Percentiles rank a stretch among this genome's conserved stretches.
Conservation (phyloP, 64 coral and sea anemone species). For the Montipora capricornis region DNA sequence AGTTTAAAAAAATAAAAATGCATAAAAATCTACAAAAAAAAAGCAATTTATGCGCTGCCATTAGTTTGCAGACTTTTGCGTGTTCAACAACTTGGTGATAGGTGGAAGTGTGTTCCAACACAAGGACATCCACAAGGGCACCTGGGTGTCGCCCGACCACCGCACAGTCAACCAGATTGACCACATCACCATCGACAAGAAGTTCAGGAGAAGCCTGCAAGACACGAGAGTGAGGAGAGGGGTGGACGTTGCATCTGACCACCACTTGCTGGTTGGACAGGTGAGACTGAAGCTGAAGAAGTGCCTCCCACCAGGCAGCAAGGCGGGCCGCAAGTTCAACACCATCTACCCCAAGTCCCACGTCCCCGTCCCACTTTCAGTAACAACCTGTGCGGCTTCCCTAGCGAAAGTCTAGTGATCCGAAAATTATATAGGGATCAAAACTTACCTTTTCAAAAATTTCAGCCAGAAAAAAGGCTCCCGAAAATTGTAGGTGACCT, state of each 20-base stretch:
- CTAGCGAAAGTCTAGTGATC: too few species aligned
- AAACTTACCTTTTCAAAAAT: too few species aligned
- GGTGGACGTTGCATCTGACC: background rate
- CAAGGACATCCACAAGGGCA: background rate
- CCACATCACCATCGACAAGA: background rate
- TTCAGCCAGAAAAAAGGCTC: too few species aligned
- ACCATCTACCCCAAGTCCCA: background rate
- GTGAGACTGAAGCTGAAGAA: background rate
- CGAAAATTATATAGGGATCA: too few species aligned
- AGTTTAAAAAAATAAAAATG: too few species aligned
- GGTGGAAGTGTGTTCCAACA: slow-evolving; percentile 12
- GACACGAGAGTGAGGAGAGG: slow-evolving; percentile 2
- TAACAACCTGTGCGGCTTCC: too few species aligned
- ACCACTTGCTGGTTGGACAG: background rate
- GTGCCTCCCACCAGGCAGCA: too few species aligned
- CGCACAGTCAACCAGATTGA: background rate
- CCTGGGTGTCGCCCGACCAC: background rate
- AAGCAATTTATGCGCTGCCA: too few species aligned
- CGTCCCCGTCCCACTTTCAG: too few species aligned
- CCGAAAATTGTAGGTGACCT: too few species aligned
- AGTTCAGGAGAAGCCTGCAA: background rate
- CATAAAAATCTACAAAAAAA: too few species aligned
- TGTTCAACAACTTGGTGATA: slow-evolving; percentile 2
- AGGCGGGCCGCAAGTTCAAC: background rate
- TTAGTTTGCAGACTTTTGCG: background rate